Evolutionary conservation across 92 coral and sea anemone genomes (phyloP).

Genomic region (Umimayanthus kanabou): DNA sequence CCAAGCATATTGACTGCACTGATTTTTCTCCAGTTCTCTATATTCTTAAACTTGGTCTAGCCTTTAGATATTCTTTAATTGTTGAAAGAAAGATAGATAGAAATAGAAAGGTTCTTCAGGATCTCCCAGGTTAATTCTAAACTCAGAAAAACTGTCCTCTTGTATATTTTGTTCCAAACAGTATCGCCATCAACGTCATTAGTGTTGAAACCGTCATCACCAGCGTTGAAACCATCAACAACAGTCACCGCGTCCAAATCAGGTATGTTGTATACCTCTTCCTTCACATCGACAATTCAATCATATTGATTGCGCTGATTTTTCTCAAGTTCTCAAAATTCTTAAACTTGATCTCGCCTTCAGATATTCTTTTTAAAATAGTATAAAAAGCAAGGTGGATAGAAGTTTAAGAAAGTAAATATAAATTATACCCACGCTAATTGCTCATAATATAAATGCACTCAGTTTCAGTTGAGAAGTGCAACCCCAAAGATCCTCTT

Average conservation of each 20-base stretch:
- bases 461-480: neutral
- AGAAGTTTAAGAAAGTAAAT: neutral
- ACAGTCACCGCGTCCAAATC: neutral
- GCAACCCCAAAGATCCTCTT: neutral
- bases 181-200: too few species aligned
- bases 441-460: neutral
- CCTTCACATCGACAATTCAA: neutral
- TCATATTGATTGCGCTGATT: neutral
- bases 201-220: too few species aligned
- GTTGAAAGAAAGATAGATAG: neutral
- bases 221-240: too few species aligned
- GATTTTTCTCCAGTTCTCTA: neutral
- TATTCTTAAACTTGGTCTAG: neutral
- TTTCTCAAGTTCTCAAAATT: neutral
- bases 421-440: neutral
- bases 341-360: neutral
- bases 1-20: neutral
- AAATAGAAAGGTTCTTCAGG: neutral
- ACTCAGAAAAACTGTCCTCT: too few species aligned
- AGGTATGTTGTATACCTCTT: neutral
- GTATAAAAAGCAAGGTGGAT: neutral
- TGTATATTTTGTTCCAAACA: too few species aligned
- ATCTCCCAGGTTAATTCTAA: too few species aligned
- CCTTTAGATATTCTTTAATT: neutral
- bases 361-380: neutral